Base-by-base conservation (phyloP, 92 coral and sea anemone genomes). In the Phenganax marumi region DNA sequence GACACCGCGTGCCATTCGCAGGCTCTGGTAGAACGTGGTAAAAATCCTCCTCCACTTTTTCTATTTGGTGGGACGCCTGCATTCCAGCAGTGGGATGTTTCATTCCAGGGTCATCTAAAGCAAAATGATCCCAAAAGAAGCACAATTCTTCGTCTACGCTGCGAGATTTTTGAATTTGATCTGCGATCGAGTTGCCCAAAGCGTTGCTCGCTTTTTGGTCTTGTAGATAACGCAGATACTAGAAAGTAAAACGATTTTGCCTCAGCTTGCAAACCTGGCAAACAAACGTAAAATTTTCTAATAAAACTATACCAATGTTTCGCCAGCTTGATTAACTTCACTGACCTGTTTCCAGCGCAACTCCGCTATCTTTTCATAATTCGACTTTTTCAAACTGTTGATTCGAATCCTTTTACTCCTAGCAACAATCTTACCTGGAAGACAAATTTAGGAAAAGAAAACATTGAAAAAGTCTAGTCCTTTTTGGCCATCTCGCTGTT, bases 291-390 rank as follows among this genome's bases (percentile, higher is more conserved):
- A 33, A 33, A 33, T 33, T 33, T 33, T 33, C 0, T 0, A 33
- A 33, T 33, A 33, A 33, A 33, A 33, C 70, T 18, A 10, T 12
- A 12, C 22, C 21, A 18, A 63, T 12, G 11, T 10, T 18, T 63
- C 2, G 70, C 43, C 43, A 33, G 6, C 22, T 18, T 8, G 13
- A 58, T 18, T 6, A 23, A 62, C 10, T 39, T n/a, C 9, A 76
- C 81, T 55, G 10, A 76, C 81, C 50, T 24, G 50, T 4, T 26
- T 62, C 50, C 81, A 23, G 1, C 81, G 68, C 11, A 76, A 19
- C 16, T 54, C 81, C 10, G 68, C 68, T 76, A 76, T 76, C 8
- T 10, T 56, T 56, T 76, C 81, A 33, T 76, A 10, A 33, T 76
- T 39, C 2, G 68, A 43, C 43, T 76, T 76, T 21, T 76, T 76